Base-by-base conservation (phyloP, 2,888 invertebrate species). In the Amiota communis region DNA sequence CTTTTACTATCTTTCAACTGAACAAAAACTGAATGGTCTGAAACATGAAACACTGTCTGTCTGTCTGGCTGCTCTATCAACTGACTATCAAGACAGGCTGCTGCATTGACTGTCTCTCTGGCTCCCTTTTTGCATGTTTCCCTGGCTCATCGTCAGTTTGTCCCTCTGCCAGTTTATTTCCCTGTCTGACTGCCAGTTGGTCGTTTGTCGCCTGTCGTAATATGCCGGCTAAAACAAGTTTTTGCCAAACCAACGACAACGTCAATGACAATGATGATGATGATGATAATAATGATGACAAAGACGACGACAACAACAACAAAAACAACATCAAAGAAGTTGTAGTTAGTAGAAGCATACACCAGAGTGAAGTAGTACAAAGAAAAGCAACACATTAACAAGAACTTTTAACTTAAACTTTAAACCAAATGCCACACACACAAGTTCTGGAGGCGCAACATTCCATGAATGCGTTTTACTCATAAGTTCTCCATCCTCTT, bases 191-290 rank as follows among this genome's bases (percentile, higher is more conserved):
- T 23, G 23, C 23, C 23, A 2, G 23, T 36, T 36, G 36, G 36
- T 36, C 57, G 15, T 17, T 57, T 1, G 2, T 13, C 10, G 20
- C 36, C 61, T 17, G 17, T n/a, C 23, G 10, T 63, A 36, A 12
- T 11, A 12, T 12, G 23, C 67, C 51, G 67, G 67, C 67, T 67
- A 67, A 67, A 67, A 67, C 67, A 67, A 67, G 67, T 67, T 67
- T 67, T 51, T 49, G 51, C 51, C 67, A 67, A 67, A 63, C 12
- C 6, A 59, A 46, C 20, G 36, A n/a, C 20, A 61, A 9, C 9
- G 12, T 11, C 15, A 63, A 63, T 36, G n/a, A 23, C 23, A 23
- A 23, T 23, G n/a, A 64, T 9, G n/a, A 46, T 1, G 15, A 36
- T 47, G n/a, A 8, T 3, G 4, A 12, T n/a, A 36, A n/a, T 8